These are phyloP conservation scores for Villa cingulata DNA, from an alignment of 2,888 invertebrate genomes.

Conservation along the genomic window DNA sequence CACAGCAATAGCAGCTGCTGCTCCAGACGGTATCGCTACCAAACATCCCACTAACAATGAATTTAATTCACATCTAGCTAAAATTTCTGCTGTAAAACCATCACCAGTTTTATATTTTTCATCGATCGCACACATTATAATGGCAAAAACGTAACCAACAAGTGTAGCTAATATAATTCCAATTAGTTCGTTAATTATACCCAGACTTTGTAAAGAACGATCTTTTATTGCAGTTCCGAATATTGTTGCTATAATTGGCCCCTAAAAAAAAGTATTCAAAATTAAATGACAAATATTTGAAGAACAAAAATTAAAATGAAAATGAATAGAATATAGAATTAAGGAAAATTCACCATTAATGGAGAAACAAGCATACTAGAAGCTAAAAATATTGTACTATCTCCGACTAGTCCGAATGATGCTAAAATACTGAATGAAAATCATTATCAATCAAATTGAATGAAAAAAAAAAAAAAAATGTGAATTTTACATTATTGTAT, in stretches of 20 bases:
- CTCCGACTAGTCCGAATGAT: conserved; percentile 57
- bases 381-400: conserved; percentile 58
- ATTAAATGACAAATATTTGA: background rate
- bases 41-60: conserved; percentile 56
- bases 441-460: background rate
- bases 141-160: conserved; percentile 55
- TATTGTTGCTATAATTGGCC: conserved; percentile 63
- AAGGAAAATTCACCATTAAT: conserved; percentile 47
- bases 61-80: conserved; percentile 48
- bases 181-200: conserved; percentile 51
- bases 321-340: too few relatives aligned
- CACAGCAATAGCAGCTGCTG: conserved; percentile 61
- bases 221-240: conserved; percentile 60
- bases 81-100: conserved; percentile 55
- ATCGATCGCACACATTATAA: conserved; percentile 43
- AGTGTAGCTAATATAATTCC: conserved; percentile 51
- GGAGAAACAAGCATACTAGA: conserved; percentile 74
- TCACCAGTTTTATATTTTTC: conserved; percentile 43
- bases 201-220: conserved; percentile 45
- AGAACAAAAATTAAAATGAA: background rate
- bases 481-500: background rate
- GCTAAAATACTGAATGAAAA: conserved; percentile 45
- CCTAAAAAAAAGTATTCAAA: conserved; percentile 33
- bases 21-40: conserved; percentile 65
- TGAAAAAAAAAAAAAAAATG: background rate